These are phyloP conservation scores for Halcyon chelicuti DNA, from an alignment of 2,797 vertebrate species.

Conservation along the genomic window DNA sequence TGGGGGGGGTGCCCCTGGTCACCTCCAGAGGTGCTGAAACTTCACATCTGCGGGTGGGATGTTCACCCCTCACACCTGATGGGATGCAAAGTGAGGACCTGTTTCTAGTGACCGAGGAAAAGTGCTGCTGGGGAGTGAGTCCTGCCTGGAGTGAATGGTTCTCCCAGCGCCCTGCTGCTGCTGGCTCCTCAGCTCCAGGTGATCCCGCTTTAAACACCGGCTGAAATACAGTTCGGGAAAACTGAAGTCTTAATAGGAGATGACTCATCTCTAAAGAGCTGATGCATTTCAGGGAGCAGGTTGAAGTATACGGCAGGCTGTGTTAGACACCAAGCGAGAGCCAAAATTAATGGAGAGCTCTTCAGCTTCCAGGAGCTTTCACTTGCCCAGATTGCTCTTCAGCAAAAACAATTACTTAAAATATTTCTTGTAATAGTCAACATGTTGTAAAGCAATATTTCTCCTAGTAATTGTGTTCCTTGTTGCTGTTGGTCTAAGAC, in stretches of 20 bases:
- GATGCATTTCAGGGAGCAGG: background rate
- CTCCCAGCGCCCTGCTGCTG: background rate
- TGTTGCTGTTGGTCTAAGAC: background rate
- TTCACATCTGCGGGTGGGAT: rapidly evolving
- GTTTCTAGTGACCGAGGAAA: background rate
- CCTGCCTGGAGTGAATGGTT: rapidly evolving
- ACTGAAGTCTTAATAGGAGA: background rate
- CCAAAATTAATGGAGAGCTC: constrained; percentile 61
- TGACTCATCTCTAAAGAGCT: constrained; percentile 5
- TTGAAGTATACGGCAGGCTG: constrained; percentile 14
- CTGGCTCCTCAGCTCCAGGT: background rate
- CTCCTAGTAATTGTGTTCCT: background rate
- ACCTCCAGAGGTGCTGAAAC: rapidly evolving
- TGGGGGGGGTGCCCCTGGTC: rapidly evolving
- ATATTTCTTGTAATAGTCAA: background rate
- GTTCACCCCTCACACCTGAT: rapidly evolving
- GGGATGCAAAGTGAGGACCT: rapidly evolving
- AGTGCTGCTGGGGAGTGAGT: background rate
- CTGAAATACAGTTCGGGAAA: background rate
- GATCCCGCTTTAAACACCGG: background rate
- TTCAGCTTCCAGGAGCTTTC: constrained; percentile 28
- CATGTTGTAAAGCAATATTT: background rate
- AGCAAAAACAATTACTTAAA: constrained; percentile 54
- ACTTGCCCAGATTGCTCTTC: constrained; percentile 19
- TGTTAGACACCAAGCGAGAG: background rate